Evolutionary conservation across 2,113 vertebrate genomes (phyloP).

Genomic region (Pedetes capensis): DNA sequence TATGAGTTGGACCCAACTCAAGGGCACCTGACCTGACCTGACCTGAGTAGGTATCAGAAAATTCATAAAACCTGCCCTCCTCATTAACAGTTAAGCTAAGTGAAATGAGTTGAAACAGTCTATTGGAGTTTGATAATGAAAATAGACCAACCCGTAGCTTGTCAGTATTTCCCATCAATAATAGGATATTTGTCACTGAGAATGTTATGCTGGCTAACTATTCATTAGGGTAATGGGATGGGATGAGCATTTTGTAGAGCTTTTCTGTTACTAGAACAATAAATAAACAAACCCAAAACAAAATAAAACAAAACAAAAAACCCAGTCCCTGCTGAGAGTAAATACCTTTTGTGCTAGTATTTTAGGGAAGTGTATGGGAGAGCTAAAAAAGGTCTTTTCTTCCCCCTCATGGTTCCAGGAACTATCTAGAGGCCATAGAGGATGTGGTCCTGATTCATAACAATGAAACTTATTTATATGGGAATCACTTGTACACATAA

Average conservation of each 20-base stretch:
- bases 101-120: background rate
- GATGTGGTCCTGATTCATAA: background rate
- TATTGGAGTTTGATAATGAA: conserved; percentile 29
- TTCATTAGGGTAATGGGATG: conserved; percentile 1
- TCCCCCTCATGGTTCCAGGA: background rate
- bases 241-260: background rate
- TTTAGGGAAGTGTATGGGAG: background rate
- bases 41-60: background rate
- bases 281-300: too few relatives aligned
- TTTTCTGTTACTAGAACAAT: background rate
- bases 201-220: conserved; percentile 17
- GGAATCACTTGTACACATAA: background rate
- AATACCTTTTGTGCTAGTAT: background rate
- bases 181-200: conserved; percentile 12
- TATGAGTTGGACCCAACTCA: too few relatives aligned
- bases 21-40: too few relatives aligned
- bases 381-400: background rate
- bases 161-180: conserved; percentile 34
- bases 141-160: background rate
- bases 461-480: background rate
- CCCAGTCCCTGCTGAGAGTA: background rate
- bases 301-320: background rate
- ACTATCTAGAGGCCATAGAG: background rate
- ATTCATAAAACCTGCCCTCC: conserved; percentile 47
- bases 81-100: conserved; percentile 19